Evolutionary conservation across 2,113 vertebrate genomes (phyloP), one percentile per base, ranked within the genome.

Genomic region (Tupaia chinensis): DNA sequence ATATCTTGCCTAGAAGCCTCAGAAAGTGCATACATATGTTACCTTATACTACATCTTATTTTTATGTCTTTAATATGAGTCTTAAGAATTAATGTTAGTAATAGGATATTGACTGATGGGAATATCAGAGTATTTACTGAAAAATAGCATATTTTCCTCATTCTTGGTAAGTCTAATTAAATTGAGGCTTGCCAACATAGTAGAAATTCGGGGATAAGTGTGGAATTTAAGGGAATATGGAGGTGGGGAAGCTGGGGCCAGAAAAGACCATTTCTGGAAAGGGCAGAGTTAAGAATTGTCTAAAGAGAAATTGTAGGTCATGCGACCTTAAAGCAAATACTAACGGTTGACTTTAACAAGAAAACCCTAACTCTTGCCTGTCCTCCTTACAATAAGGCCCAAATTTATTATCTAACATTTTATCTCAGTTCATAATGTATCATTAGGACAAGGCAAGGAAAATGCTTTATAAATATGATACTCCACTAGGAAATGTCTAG

Each of bases 401-500:
- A 82, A 68, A 27, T 89, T 97, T 80, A 74, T 86, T 60, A 82
- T 93, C 22, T 56, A 76, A 66, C 14, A n/a, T 96, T 88, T 95
- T 70, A 87, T 66, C 76, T 81, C 58, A 54, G 11, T 93, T 81
- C 65, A 53, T 87, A 89, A 73, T 56, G 27, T n/a, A 63, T 63
- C 82, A 27, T 87, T 83, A 78, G 34, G 80, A 74, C 22, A 94
- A 89, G 80, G 58, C 66, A 95, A 87, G 91, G 89, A 92, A 95
- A 96, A 73, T 23, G 17, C 27, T 65, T 95, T 96, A 84, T 97
- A 89, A 95, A 94, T 72, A 84, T 68, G 53, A 91, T 91, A 94
- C 60, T 95, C 91, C 72, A 77, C 34, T 25, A 95, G 82, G 80
- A 96, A 96, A 91, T 79, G 63, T 94, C 84, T 96, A 72, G 84